phyloP scores from a whole-genome alignment of 2,113 vertebrate species.

The Microcebus jonahi region DNA sequence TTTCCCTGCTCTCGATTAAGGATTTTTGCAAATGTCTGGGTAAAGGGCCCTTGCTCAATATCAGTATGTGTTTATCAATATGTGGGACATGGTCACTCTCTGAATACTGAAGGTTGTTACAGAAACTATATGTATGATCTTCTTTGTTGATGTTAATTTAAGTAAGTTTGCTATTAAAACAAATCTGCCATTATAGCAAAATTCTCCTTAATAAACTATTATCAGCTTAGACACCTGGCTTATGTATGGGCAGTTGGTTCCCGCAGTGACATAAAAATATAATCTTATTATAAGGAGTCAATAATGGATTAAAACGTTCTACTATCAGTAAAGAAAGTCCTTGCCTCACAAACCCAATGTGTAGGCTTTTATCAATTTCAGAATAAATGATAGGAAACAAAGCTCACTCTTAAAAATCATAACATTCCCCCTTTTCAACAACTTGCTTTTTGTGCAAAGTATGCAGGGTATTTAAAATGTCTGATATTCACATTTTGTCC shows the following conservation, averaged over 20 bases:
- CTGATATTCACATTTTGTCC: background rate
- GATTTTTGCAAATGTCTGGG: conserved; percentile 32
- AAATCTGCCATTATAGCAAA: background rate
- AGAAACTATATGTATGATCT: background rate
- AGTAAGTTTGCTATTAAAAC: conserved; percentile 14
- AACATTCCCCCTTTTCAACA: background rate
- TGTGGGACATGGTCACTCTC: background rate
- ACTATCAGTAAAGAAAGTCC: conserved; percentile 1
- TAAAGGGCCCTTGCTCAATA: background rate
- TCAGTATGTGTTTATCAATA: background rate
- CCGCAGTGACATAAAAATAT: conserved; percentile 24
- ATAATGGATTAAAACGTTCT: conserved; percentile 38
- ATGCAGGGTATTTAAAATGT: background rate
- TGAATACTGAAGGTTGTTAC: background rate
- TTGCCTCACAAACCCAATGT: background rate
- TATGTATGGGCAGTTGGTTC: background rate
- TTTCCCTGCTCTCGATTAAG: background rate
- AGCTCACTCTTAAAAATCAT: background rate
- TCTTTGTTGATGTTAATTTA: background rate
- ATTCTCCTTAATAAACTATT: background rate
- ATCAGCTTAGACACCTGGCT: conserved; percentile 2
- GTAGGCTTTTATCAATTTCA: background rate
- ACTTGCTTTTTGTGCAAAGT: background rate
- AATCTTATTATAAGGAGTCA: background rate
- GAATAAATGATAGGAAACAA: background rate